A percentile compares a stretch with the other conserved stretches of the same genome.
Evolutionary conservation across 2,888 invertebrate species (phyloP).

Genomic region (Cephus spinipes): DNA sequence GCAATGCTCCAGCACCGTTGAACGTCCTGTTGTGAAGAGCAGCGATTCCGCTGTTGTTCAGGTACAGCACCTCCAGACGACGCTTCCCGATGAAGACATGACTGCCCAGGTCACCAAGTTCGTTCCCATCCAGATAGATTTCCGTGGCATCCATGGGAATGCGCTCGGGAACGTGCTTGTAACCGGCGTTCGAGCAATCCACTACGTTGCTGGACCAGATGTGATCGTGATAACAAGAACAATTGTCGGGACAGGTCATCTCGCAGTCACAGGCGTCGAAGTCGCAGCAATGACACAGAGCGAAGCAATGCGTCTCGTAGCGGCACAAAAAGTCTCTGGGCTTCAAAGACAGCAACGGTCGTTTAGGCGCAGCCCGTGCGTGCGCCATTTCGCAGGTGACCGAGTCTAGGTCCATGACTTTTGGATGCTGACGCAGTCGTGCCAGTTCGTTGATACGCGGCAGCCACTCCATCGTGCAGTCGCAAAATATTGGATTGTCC

Average conservation of each 20-base stretch:
- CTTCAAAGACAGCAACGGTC: conserved; percentile 76
- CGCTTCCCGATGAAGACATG: conserved; percentile 90
- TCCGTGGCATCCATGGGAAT: conserved; percentile 93
- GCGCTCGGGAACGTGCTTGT: conserved; percentile 80
- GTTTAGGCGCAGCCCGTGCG: conserved; percentile 72
- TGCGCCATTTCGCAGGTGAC: conserved; percentile 83
- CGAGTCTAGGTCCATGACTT: conserved; percentile 83
- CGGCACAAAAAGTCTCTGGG: conserved; percentile 84
- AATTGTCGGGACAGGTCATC: conserved; percentile 89
- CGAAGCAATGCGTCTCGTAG: conserved; percentile 86
- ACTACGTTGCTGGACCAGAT: conserved; percentile 88
- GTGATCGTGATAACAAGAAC: conserved; percentile 89
- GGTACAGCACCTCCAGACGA: conserved; percentile 80
- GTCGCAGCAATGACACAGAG: conserved; percentile 89
- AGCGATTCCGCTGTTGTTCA: conserved; percentile 83
- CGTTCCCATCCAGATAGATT: conserved; percentile 86
- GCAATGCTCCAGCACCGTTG: conserved; percentile 81
- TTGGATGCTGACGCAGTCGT: conserved; percentile 79
- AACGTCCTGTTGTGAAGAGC: conserved; percentile 85
- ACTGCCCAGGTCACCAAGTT: conserved; percentile 81
- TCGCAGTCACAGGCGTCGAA: conserved; percentile 93
- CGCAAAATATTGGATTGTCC: conserved; percentile 86
- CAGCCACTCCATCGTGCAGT: conserved; percentile 90
- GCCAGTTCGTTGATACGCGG: conserved; percentile 82
- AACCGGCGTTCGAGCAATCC: conserved; percentile 82